Base-by-base conservation (phyloP, 1,140 invertebrate species). In the Schlechtendalia chinensis region DNA sequence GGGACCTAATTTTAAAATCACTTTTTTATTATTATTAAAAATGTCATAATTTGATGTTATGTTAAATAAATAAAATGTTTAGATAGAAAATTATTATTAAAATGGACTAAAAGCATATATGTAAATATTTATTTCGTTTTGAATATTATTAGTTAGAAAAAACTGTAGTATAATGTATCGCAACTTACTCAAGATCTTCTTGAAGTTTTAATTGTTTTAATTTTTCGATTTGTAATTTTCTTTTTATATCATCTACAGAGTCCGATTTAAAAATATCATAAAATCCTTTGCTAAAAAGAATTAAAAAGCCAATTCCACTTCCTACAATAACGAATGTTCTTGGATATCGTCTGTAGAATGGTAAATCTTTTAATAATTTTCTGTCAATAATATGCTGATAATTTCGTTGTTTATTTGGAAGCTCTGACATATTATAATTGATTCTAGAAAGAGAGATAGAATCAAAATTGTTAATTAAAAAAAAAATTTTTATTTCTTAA, bases 281-380 rank as follows among this genome's bases (percentile, higher is more conserved):
- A n/a, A 93, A 85, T 1, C 89, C 90, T 83, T 89, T 89, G 16
- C 91, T 91, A 83, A 91, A 93, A 39, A 93, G 87, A 10, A 91
- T 84, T 1, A 87, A 83, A 2, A 91, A 69, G 1, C 85, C 86
- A 4, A 86, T 65, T 19, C 86, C 82, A 1, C 89, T 84, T 74
- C 87, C 84, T 1, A 88, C 84, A 5, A 86, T 81, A 82, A 88
- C 85, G 85, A 90, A 88, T 56, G 85, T 4, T 45, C 85, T 84
- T n/a, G 89, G 89, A 85, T 91, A 86, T 29, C 89, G 87, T 54
- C 87, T 82, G n/a, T 86, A 84, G 84, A 86, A 88, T 50, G 81
- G 81, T 8, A 65, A 54, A 47, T 81, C 71, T 81, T 75, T 81
- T 29, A 81, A 63, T 65, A 79, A 14, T 14, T 61, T 63, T 53